A percentile compares a stretch with the other conserved stretches of the same genome.
These are phyloP conservation scores for Synergus umbraculus DNA, from an alignment of 2,888 invertebrate species.

Conservation along the genomic window DNA sequence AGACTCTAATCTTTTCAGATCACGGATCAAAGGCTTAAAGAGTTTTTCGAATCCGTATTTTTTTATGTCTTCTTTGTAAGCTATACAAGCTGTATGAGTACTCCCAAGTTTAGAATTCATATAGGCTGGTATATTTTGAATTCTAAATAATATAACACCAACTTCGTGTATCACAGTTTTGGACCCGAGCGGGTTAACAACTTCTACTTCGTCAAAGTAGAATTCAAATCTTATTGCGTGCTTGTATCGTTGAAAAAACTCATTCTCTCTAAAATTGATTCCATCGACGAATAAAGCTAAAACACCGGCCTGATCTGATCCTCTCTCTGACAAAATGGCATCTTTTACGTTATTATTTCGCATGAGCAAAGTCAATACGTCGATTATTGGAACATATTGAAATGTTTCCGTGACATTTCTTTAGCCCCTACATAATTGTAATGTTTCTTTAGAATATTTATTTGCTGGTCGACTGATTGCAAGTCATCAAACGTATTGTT, in stretches of 20 bases:
- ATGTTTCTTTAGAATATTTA: no score
- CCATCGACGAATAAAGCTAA: constrained; percentile 48
- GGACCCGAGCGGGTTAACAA: constrained; percentile 52
- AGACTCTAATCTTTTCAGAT: constrained; percentile 46
- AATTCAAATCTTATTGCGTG: constrained; percentile 47
- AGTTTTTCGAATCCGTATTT: constrained; percentile 52
- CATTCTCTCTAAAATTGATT: constrained; percentile 43
- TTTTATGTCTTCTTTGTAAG: constrained; percentile 46
- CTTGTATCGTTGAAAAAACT: constrained; percentile 46
- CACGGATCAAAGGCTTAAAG: constrained; percentile 42
- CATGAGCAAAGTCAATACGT: no score
- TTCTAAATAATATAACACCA: constrained; percentile 47
- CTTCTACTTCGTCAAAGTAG: constrained; percentile 54
- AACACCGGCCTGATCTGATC: constrained; percentile 42
- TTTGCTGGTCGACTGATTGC: no score
- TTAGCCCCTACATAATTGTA: no score
- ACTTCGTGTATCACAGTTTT: constrained; percentile 55
- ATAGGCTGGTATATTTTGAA: constrained; percentile 51
- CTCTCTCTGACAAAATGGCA: constrained; percentile 34
- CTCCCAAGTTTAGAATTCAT: constrained; percentile 49
- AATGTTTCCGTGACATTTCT: no score
- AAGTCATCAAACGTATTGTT: no score
- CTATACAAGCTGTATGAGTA: constrained; percentile 50
- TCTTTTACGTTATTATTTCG: no score
- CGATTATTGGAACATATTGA: no score